A percentile compares a stretch with the other conserved stretches of the same genome.
Conservation (phyloP, 2,888 invertebrate species). For the Scrobipalpa costella region DNA sequence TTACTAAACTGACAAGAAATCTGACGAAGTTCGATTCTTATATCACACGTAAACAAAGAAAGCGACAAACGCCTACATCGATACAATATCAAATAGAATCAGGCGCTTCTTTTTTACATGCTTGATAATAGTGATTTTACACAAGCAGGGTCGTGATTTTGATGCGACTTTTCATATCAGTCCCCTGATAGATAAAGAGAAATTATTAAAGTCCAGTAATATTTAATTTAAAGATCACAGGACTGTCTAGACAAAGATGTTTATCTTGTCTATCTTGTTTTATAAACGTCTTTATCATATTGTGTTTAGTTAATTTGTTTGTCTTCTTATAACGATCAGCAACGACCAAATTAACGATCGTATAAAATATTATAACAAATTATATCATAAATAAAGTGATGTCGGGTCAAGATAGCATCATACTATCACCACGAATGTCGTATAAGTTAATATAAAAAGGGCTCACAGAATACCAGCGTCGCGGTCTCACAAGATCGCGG, state of each 20-base stretch:
- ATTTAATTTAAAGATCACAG: background rate
- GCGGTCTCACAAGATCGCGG: no score
- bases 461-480: no score
- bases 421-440: no score
- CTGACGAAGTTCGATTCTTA: background rate
- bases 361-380: no score
- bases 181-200: background rate
- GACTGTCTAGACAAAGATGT: background rate
- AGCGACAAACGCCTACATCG: background rate
- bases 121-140: slow-evolving; percentile 3
- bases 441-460: no score
- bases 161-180: slow-evolving; percentile 1
- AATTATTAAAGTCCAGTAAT: background rate
- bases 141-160: background rate
- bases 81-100: background rate
- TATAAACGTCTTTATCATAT: no score
- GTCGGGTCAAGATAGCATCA: no score
- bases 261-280: no score
- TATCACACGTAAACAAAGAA: background rate
- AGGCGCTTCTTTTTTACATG: background rate
- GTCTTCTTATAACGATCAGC: no score
- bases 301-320: no score
- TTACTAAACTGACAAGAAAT: background rate
- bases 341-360: no score
- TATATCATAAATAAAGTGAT: no score